Evolutionary conservation across 2,888 invertebrate species (phyloP), one percentile per base, ranked within the genome.

Genomic region (Labia minor): DNA sequence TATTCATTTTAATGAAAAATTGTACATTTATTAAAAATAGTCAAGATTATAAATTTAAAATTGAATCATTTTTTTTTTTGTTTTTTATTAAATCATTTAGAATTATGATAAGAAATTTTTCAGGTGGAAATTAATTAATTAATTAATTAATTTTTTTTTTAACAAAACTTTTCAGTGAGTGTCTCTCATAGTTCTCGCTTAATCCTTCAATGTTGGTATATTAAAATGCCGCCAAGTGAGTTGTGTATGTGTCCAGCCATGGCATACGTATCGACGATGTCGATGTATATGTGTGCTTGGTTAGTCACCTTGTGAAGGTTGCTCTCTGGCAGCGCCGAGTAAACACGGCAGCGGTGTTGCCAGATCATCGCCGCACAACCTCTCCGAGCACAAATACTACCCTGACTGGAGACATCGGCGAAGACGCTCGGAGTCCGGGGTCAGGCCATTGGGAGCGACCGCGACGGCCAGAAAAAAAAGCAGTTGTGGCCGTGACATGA

Each of bases 261-360:
- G 2, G 49, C 14, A 10, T 49, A 14, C 14, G 8, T 49, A 14
- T 49, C n/a, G n/a, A n/a, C n/a, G n/a, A n/a, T n/a, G n/a, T n/a
- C 49, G 49, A 14, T 49, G 49, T 49, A 14, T 49, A 16, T n/a
- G 49, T 49, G 49, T 49, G 49, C 49, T 49, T 49, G 49, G 49
- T 49, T 49, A 49, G 49, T 49, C 49, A 49, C 49, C 49, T 49
- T 49, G 49, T 49, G 49, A 49, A 49, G 49, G 49, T 49, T 49
- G 49, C 49, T 49, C 49, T 49, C 49, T 49, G 49, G 49, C 49
- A 49, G 49, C 49, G 49, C 14, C 49, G 49, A 49, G 49, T 49
- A 49, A 49, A 49, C 49, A 49, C 49, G 49, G 49, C 49, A n/a
- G 49, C 49, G 49, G 16, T 16, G 49, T 49, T 49, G 49, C 49